A percentile compares a stretch with the other conserved stretches of the same genome.
phyloP scores from a whole-genome alignment of 2,797 vertebrate genomes.

The Apodemus agrarius region DNA sequence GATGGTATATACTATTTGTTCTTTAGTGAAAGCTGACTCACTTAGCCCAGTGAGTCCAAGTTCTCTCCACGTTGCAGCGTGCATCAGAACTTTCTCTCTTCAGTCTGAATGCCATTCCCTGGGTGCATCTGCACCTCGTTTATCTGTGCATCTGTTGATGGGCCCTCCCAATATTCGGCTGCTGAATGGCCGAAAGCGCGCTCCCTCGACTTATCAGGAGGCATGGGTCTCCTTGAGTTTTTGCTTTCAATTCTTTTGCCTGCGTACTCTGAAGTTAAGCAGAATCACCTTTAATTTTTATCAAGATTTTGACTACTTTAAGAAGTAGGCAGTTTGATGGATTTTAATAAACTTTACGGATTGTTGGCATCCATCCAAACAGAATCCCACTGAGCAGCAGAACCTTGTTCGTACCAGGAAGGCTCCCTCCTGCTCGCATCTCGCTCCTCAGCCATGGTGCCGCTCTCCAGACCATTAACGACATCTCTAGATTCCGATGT shows the following conservation, averaged over 20 bases:
- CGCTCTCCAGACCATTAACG: not conserved
- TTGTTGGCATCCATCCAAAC: not conserved
- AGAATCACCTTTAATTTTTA: constrained; percentile 4
- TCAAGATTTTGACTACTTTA: not conserved
- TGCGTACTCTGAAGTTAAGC: not conserved
- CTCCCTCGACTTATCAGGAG: not conserved
- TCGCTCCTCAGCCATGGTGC: not conserved
- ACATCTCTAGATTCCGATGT: not conserved
- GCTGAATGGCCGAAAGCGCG: not conserved
- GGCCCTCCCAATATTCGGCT: not conserved
- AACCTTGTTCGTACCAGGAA: not conserved
- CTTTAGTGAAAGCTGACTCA: not conserved
- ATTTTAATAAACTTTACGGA: not conserved
- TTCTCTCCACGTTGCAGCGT: not conserved
- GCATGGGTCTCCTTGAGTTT: not conserved
- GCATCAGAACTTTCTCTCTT: not conserved
- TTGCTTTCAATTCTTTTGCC: constrained; percentile 30
- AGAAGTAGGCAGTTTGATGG: not conserved
- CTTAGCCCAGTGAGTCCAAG: not conserved
- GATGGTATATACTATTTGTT: not conserved
- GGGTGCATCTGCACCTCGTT: not conserved
- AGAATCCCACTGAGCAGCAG: not conserved
- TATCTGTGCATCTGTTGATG: not conserved
- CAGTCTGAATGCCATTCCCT: not conserved
- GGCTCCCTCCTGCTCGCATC: not conserved